Conservation (phyloP, 2,797 vertebrate species). For the Cetoscarus ocellatus region DNA sequence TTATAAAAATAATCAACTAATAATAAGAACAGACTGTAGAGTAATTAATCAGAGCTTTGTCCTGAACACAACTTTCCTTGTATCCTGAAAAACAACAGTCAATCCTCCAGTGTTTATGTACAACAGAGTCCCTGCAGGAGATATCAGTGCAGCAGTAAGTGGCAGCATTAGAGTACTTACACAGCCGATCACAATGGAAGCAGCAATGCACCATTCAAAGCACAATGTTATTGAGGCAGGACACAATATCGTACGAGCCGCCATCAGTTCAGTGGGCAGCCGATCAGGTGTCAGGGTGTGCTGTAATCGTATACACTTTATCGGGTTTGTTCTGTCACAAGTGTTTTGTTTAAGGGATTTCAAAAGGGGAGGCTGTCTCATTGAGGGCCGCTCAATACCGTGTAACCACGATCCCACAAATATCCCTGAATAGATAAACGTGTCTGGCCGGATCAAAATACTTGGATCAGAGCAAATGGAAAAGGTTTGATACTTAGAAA, state of each 20-base stretch:
- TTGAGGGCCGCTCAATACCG: conserved; percentile 68
- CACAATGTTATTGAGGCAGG: conserved; percentile 69
- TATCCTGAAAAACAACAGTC: conserved; percentile 29
- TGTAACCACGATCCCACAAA: conserved; percentile 69
- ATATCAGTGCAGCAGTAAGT: conserved; percentile 71
- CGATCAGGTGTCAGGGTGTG: conserved; percentile 75
- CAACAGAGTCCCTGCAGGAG: conserved; percentile 54
- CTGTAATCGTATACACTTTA: conserved; percentile 80
- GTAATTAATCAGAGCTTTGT: conserved; percentile 23
- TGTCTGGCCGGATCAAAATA: conserved; percentile 50
- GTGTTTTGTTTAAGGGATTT: conserved; percentile 79
- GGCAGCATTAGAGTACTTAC: conserved; percentile 82
- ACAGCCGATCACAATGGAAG: conserved; percentile 72
- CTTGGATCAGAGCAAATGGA: conserved; percentile 46
- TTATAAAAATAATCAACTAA: background rate
- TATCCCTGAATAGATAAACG: conserved; percentile 56
- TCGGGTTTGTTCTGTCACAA: conserved; percentile 74
- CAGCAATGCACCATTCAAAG: conserved; percentile 71
- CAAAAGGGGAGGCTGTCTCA: conserved; percentile 61
- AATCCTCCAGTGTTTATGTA: conserved; percentile 42
- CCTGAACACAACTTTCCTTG: background rate
- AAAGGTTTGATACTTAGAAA: conserved; percentile 49
- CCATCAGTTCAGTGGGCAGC: conserved; percentile 59
- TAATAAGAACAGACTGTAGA: background rate
- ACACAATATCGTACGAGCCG: conserved; percentile 71